Base-by-base conservation (phyloP, 2,113 vertebrate species). In the Pterocles burchelli region DNA sequence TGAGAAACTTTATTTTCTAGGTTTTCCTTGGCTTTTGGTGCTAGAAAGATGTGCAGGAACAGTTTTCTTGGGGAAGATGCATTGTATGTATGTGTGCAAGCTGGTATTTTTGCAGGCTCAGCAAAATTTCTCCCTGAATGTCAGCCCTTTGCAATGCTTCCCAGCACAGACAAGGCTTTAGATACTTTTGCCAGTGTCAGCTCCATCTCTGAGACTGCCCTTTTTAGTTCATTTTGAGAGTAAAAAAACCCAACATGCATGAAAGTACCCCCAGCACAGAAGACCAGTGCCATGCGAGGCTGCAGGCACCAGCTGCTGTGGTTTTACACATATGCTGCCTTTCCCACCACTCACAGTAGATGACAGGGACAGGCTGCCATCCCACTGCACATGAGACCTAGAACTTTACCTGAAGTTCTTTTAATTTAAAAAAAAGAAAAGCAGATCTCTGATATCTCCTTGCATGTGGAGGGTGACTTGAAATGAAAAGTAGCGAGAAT, bases 401-500 rank as follows among this genome's bases (percentile, higher is more conserved):
- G 41, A 41, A 41, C 41, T 41, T 66, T 90, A 66, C 10, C 26
- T 49, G 21, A 79, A 68, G 6, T 63, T 88, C 46, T n/a, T 21
- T 28, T 78, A 19, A 78, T 86, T 29, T 38, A 34, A 62, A 59
- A 51, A 66, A 41, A 66, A 68, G 17, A 58, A 86, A 77, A 63
- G 25, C n/a, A 68, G 34, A 38, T 83, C 26, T 71, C 77, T 85
- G 49, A 2, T 48, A 79, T 8, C 13, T 58, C 75, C n/a, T 74
- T 89, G 12, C 66, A 72, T 0, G 1, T 52, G n/a, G 38, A 89
- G 17, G 28, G 15, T 84, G 72, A 75, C 57, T 67, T 83, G 52
- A 94, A 88, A 65, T 19, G 24, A 67, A 78, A 91, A 85, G 29
- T 15, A 86, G 9, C 46, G 55, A 94, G 76, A 93, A 93, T 63